Evolutionary conservation across 2,113 vertebrate species (phyloP), one percentile per base, ranked within the genome.

Genomic region (Onychostoma macrolepis): DNA sequence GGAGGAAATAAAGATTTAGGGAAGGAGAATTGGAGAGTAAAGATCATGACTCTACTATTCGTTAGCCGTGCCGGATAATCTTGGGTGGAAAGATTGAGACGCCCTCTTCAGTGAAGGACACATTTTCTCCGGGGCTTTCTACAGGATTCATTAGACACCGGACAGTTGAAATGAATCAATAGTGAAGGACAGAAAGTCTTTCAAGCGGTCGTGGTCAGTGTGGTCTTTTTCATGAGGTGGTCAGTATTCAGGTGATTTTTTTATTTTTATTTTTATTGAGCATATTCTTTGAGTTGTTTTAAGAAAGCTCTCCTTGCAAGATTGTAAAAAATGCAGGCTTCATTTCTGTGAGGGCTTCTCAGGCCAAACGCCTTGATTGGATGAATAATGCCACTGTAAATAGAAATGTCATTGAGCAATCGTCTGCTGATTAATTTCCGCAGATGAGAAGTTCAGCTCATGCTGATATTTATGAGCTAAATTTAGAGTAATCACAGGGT

Each of bases 391-490:
- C 7, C 38, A 5, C 13, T 65, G 58, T 65, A 81, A 63, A 81
- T 26, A 65, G 58, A 81, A 81, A 65, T 81, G 58, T 28, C 58
- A 65, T 43, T 28, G 78, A 80, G 36, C 78, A 63, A 43, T 80
- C 12, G 61, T 63, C 53, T 80, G 13, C 78, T 61, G 78, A 61
- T 80, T 80, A 41, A 80, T 58, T n/a, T 61, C 9, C 12, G 6
- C 24, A 41, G 33, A 61, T 61, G 6, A 80, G 36, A 80, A 41
- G 56, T 63, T 80, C 53, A 65, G 1, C 58, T n/a, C n/a, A 81
- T 65, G n/a, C 58, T 81, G 38, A 65, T 65, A 19, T 81, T 43
- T 45, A 65, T 81, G 38, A 43, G 58, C 58, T 81, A 65, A 65
- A 45, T 81, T 45, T 65, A 65, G 79, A 65, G n/a, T 19, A 80